Evolutionary conservation across 2,888 invertebrate species (phyloP).

Genomic region (Ormia ochracea): DNA sequence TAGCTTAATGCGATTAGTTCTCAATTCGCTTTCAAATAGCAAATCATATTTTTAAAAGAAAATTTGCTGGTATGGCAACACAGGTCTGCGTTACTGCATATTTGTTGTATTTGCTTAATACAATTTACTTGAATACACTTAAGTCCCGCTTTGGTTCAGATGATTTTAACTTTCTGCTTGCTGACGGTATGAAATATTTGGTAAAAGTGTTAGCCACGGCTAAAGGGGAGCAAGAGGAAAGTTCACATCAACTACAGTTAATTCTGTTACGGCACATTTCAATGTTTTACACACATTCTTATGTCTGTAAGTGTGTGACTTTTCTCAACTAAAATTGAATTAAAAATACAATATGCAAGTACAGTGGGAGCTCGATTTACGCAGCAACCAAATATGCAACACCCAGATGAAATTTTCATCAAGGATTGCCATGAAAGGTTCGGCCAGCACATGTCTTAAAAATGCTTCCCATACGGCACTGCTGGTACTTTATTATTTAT

Average conservation of each 20-base stretch:
- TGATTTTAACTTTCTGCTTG: conserved; percentile 19
- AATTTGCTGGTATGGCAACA: too few relatives aligned
- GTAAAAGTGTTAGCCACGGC: conserved; percentile 39
- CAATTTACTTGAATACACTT: too few relatives aligned
- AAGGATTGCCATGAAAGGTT: too few relatives aligned
- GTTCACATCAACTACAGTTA: conserved; percentile 25
- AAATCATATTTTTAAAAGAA: too few relatives aligned
- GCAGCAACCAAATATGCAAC: too few relatives aligned
- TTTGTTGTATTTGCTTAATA: not conserved
- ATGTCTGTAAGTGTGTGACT: not conserved
- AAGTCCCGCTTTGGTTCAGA: conserved; percentile 25
- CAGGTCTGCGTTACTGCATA: not conserved
- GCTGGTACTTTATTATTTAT: too few relatives aligned
- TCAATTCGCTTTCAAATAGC: too few relatives aligned
- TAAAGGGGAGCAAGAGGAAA: conserved; percentile 37
- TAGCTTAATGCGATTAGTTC: too few relatives aligned
- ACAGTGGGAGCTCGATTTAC: not conserved
- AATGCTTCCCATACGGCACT: too few relatives aligned
- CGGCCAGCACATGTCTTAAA: too few relatives aligned
- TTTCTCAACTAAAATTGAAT: not conserved
- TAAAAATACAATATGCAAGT: not conserved
- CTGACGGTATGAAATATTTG: conserved; percentile 17
- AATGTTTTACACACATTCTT: conserved; percentile 3
- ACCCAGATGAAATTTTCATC: too few relatives aligned
- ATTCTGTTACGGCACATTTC: conserved; percentile 27